Percentiles rank a stretch among this genome's conserved stretches.
phyloP scores from a whole-genome alignment of 2,888 invertebrate species.

The Phengaris alcon region DNA sequence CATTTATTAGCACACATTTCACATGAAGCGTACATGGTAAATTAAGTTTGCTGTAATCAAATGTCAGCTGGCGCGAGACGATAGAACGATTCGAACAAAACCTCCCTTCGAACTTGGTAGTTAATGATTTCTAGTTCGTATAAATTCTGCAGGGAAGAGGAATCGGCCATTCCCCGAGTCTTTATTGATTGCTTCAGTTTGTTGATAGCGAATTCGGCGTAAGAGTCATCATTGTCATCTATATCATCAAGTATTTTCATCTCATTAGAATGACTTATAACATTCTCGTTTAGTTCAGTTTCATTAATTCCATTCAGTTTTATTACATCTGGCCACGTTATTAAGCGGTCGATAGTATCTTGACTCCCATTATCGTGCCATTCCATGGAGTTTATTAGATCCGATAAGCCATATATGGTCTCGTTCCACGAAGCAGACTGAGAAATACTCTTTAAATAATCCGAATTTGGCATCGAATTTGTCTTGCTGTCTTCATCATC shows the following conservation, averaged over 20 bases:
- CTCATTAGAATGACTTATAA: slow-evolving; percentile 55
- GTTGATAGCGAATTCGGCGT: slow-evolving; percentile 62
- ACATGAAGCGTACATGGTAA: slow-evolving; percentile 7
- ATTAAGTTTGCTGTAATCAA: slow-evolving; percentile 27
- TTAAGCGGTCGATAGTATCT: slow-evolving; percentile 39
- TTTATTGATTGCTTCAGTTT: slow-evolving; percentile 62
- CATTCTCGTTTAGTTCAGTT: slow-evolving; percentile 53
- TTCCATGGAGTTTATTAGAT: slow-evolving; percentile 42
- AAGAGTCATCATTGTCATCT: slow-evolving; percentile 49
- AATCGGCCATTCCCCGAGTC: slow-evolving; percentile 54
- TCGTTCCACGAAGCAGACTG: slow-evolving; percentile 57
- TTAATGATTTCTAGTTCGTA: not conserved
- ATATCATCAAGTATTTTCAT: slow-evolving; percentile 47
- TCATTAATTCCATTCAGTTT: slow-evolving; percentile 51
- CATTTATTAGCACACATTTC: slow-evolving; percentile 25
- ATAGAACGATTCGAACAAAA: slow-evolving; percentile 51
- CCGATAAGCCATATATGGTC: slow-evolving; percentile 64
- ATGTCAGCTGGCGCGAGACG: slow-evolving; percentile 51
- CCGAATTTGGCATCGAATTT: slow-evolving; percentile 4
- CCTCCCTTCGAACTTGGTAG: slow-evolving; percentile 39
- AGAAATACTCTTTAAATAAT: not conserved
- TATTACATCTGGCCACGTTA: slow-evolving; percentile 65
- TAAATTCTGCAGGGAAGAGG: slow-evolving; percentile 64
- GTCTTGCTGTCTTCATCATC: slow-evolving; percentile 40
- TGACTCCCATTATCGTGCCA: slow-evolving; percentile 28